Evolutionary conservation across 1,140 invertebrate species (phyloP), one percentile per base, ranked within the genome.

Genomic region (Cylas formicarius): DNA sequence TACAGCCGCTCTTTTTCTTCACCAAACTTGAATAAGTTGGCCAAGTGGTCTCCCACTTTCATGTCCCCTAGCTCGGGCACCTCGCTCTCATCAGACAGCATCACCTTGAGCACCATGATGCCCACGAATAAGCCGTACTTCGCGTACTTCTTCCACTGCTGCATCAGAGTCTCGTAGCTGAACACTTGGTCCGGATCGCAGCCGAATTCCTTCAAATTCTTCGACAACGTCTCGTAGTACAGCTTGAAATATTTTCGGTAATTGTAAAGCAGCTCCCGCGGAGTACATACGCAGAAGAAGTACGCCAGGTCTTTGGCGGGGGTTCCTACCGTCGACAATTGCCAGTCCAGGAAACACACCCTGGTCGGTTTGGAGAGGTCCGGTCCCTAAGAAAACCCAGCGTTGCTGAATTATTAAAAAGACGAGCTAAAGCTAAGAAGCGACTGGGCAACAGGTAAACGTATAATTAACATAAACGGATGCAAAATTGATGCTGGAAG

Each of bases 271-370:
- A 44, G 36, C 9, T 66, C 51, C 32, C 65, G 50, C 8, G 72
- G 68, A 1, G 72, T 70, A 37, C 67, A 69, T 50, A 67, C 67
- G 44, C 69, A 76, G 4, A 79, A 58, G 36, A 70, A 74, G 48
- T 76, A 75, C 0, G 65, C 62, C 35, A 79, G 49, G 47, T 78
- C 76, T 0, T 66, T 66, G 2, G 72, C 65, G 4, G 76, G 76
- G 2, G 75, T 75, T 2, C 67, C 66, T 36, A 71, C 67, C 13
- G 70, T 63, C 5, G 65, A 57, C 5, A 75, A 51, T 55, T 78
- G 76, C 59, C 70, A 73, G 46, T 79, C 77, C 9, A 78, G 48
- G 0, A 78, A 55, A 26, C 36, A 36, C 8, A 70, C 53, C 18
- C 73, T 28, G 22, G 40, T 8, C 3, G 50, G 50, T 33, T 45